A percentile compares a stretch with the other conserved stretches of the same genome.
These are phyloP conservation scores for Pelobates fuscus DNA, from an alignment of 2,113 vertebrate species.

Conservation along the genomic window DNA sequence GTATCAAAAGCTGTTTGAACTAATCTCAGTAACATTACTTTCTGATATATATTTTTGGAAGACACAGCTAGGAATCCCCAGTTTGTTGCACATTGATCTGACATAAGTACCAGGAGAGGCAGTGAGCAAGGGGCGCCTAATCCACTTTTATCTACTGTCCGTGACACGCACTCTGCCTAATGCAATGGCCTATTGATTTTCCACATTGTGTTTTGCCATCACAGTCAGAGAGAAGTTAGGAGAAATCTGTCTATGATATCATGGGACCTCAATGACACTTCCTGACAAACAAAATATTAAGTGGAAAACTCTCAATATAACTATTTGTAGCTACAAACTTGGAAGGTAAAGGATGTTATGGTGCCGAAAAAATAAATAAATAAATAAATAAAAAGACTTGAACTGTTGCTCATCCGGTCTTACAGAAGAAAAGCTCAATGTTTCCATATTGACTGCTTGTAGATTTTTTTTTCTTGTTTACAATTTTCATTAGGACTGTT, in stretches of 20 bases:
- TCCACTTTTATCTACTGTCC: slow-evolving; percentile 58
- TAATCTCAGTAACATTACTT: slow-evolving; percentile 22
- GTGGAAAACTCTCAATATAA: too few relatives aligned
- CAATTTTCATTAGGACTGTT: too few relatives aligned
- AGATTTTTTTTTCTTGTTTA: too few relatives aligned
- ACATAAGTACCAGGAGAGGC: slow-evolving; percentile 19
- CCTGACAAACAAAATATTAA: too few relatives aligned
- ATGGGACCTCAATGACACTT: not conserved
- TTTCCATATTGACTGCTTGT: too few relatives aligned
- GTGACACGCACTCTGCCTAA: slow-evolving; percentile 58
- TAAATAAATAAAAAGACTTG: too few relatives aligned
- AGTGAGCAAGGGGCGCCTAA: slow-evolving; percentile 53
- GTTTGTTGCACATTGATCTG: slow-evolving; percentile 49
- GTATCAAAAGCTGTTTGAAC: slow-evolving; percentile 18
- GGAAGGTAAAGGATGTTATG: too few relatives aligned
- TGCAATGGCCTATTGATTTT: slow-evolving; percentile 58
- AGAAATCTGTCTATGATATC: slow-evolving; percentile 10
- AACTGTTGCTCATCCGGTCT: too few relatives aligned
- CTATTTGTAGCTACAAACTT: too few relatives aligned
- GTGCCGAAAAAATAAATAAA: too few relatives aligned
- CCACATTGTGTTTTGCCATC: slow-evolving; percentile 59
- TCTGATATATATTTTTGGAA: slow-evolving; percentile 26
- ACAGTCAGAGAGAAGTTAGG: slow-evolving; percentile 15
- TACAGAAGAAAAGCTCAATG: too few relatives aligned
- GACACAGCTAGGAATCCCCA: slow-evolving; percentile 21